Percentiles rank a stretch among this genome's conserved stretches.
These are phyloP conservation scores for Chelon labrosus DNA, from an alignment of 2,797 vertebrate genomes.

Conservation along the genomic window DNA sequence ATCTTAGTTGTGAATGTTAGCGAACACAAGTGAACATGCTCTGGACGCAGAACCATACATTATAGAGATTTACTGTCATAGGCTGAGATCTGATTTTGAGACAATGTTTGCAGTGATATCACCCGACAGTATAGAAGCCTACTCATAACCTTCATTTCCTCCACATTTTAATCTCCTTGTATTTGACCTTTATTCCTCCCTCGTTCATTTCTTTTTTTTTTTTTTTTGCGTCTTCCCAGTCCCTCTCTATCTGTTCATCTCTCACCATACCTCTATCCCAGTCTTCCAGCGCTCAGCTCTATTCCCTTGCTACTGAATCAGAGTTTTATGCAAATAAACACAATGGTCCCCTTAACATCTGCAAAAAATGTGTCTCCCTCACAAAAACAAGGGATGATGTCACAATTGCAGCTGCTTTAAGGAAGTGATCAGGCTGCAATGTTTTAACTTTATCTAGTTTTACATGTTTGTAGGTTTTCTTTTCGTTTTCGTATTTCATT, in stretches of 20 bases:
- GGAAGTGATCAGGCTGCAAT: neutral
- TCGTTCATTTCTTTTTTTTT: neutral
- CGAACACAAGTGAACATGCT: slow-evolving; percentile 69
- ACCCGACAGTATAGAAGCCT: too few species aligned
- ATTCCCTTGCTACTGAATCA: slow-evolving; percentile 38
- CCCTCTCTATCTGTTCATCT: slow-evolving; percentile 43
- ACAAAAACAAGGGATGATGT: slow-evolving; percentile 7
- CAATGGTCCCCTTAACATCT: slow-evolving; percentile 43
- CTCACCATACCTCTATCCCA: slow-evolving; percentile 22
- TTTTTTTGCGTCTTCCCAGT: slow-evolving; percentile 16
- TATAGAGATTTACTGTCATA: slow-evolving; percentile 20
- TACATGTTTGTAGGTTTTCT: neutral
- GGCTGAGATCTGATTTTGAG: slow-evolving; percentile 1
- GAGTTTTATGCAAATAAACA: slow-evolving; percentile 57
- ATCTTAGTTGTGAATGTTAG: slow-evolving; percentile 65
- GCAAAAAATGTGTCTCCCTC: slow-evolving; percentile 21
- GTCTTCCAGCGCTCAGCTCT: slow-evolving; percentile 20
- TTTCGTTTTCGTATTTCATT: slow-evolving; percentile 9
- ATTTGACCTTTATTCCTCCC: slow-evolving; percentile 9
- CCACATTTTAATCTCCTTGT: slow-evolving; percentile 9
- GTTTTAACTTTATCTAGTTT: neutral
- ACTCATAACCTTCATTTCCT: too few species aligned
- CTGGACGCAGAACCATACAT: slow-evolving; percentile 22
- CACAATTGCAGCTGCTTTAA: slow-evolving; percentile 4
- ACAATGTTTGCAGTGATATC: slow-evolving; percentile 1